Percentiles rank a stretch among this genome's conserved stretches.
phyloP scores from a whole-genome alignment of 1,140 invertebrate genomes.

The Drusus annulatus region DNA sequence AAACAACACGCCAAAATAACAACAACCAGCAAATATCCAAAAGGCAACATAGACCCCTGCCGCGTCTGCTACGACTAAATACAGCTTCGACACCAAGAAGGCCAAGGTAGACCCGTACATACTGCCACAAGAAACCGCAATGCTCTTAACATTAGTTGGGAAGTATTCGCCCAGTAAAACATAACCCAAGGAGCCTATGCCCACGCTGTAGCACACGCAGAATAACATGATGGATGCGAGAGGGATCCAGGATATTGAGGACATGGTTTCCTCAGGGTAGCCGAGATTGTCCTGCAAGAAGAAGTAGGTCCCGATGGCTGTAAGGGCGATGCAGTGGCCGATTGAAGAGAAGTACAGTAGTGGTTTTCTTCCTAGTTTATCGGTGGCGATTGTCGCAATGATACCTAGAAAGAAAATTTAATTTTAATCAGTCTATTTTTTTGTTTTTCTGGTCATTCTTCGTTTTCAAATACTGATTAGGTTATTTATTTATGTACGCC shows the following conservation, averaged over 20 bases:
- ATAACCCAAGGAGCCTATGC: conserved; percentile 75
- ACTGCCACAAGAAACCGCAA: conserved; percentile 66
- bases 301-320: conserved; percentile 69
- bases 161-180: conserved; percentile 75
- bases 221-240: conserved; percentile 62
- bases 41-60: conserved; percentile 74
- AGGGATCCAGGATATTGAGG: conserved; percentile 63
- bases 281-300: conserved; percentile 39
- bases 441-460: too few relatives aligned
- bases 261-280: conserved; percentile 49
- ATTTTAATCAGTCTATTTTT: too few relatives aligned
- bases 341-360: conserved; percentile 71
- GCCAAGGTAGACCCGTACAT: conserved; percentile 69
- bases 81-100: conserved; percentile 75
- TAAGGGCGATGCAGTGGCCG: conserved; percentile 65
- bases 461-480: too few relatives aligned
- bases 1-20: conserved; percentile 64
- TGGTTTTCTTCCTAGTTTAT: conserved; percentile 72
- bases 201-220: conserved; percentile 64
- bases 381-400: conserved; percentile 72
- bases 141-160: conserved; percentile 71
- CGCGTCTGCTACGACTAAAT: conserved; percentile 65
- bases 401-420: conserved; percentile 61
- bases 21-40: conserved; percentile 75
- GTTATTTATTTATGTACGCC: too few relatives aligned